A percentile compares a stretch with the other conserved stretches of the same genome.
These are phyloP conservation scores for Porites divaricata DNA, from an alignment of 92 coral and sea anemone species.

Conservation along the genomic window DNA sequence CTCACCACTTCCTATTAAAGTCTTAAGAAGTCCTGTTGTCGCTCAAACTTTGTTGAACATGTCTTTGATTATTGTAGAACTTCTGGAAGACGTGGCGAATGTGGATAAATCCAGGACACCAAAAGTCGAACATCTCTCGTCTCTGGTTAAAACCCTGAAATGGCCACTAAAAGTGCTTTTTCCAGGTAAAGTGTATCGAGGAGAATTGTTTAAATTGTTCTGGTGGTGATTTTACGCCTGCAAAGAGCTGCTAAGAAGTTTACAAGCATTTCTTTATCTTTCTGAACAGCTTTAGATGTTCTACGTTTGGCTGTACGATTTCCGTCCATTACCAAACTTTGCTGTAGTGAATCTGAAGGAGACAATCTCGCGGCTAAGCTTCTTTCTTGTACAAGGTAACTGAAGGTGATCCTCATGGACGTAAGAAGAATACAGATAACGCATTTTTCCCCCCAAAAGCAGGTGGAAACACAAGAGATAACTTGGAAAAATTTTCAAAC, in stretches of 20 bases:
- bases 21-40: neutral
- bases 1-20: no score
- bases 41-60: neutral
- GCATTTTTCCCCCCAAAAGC: no score
- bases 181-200: slow-evolving; percentile 76
- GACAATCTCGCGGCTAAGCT: slow-evolving; percentile 69
- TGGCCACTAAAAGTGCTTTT: slow-evolving; percentile 88
- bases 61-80: slow-evolving; percentile 39
- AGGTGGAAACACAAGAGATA: no score
- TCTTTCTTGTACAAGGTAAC: slow-evolving; percentile 69
- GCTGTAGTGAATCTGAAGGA: slow-evolving; percentile 64
- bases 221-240: no score
- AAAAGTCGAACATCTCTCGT: slow-evolving; percentile 54
- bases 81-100: slow-evolving; percentile 56
- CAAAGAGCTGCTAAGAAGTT: neutral
- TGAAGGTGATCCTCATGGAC: no score
- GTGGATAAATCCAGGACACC: slow-evolving; percentile 48
- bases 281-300: slow-evolving; percentile 76
- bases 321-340: slow-evolving; percentile 60
- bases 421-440: no score
- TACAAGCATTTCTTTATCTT: neutral
- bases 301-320: slow-evolving; percentile 79
- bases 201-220: no score
- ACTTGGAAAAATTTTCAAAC: no score
- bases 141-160: slow-evolving; percentile 67